Conservation (phyloP, 2,113 vertebrate species). For the Caranx ignobilis region DNA sequence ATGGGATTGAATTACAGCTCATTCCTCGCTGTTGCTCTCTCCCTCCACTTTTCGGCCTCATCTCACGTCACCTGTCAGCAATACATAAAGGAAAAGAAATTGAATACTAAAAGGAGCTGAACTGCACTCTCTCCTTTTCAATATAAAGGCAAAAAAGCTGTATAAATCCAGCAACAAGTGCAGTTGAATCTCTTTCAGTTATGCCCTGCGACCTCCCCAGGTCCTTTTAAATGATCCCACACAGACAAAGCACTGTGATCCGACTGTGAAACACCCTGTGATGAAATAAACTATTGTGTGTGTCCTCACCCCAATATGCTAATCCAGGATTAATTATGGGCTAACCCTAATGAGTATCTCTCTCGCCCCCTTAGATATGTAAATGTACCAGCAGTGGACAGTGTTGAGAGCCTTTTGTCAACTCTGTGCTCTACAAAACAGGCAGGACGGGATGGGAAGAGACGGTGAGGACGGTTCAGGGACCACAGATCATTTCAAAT, state of each 20-base stretch:
- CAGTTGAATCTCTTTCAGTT: slow-evolving; percentile 49
- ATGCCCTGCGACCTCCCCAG: slow-evolving; percentile 53
- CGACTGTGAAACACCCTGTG: slow-evolving; percentile 66
- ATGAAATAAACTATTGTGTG: slow-evolving; percentile 80
- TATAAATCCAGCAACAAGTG: slow-evolving; percentile 27
- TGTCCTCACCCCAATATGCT: slow-evolving; percentile 77
- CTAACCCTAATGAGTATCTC: slow-evolving; percentile 74
- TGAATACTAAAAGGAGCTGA: slow-evolving; percentile 31
- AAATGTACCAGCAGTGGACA: slow-evolving; percentile 72
- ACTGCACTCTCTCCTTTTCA: slow-evolving; percentile 16
- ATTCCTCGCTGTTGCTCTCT: slow-evolving; percentile 39
- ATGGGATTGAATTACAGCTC: slow-evolving; percentile 55
- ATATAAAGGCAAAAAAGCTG: slow-evolving; percentile 35
- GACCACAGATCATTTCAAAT: slow-evolving; percentile 39
- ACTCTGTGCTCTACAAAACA: slow-evolving; percentile 34
- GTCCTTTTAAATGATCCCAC: slow-evolving; percentile 75
- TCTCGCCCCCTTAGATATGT: slow-evolving; percentile 78
- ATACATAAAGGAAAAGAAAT: slow-evolving; percentile 19
- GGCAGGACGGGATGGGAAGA: slow-evolving; percentile 32
- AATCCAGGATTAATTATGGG: slow-evolving; percentile 82
- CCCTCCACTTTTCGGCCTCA: slow-evolving; percentile 13
- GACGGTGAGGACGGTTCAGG: slow-evolving; percentile 45
- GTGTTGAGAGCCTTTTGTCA: slow-evolving; percentile 66
- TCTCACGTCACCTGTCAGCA: slow-evolving; percentile 28
- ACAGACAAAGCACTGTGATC: slow-evolving; percentile 69